Base-by-base conservation (phyloP, 2,113 vertebrate species). In the Protomyctophum bolini region DNA sequence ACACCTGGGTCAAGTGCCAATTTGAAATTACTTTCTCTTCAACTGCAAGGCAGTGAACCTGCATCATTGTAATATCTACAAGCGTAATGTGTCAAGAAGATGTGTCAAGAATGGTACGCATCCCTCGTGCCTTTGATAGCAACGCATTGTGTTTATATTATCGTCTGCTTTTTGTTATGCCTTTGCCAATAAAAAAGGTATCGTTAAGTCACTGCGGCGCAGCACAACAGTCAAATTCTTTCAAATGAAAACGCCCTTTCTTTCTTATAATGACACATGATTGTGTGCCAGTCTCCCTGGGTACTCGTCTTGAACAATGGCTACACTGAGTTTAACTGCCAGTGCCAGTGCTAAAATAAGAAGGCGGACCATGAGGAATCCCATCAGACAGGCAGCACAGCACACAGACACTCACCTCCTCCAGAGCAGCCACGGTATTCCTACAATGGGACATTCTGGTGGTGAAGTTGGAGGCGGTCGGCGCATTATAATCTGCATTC, bases 401-500 rank as follows among this genome's bases (percentile, higher is more conserved):
- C 6, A 15, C 55, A 52, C 10, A 8, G 10, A 6, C 66, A 83
- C 94, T 94, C 89, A 99, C 97, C 96, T 99, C 97, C 88, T 99
- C 97, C 91, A 99, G 92, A 81, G 95, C 96, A 66, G 95, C 75
- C 92, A 99, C 97, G 0, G 96, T 98, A 83, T 97, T 98, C 91
- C 96, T 94, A 91, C 97, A 99, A 90, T 99, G 97, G 90, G 93
- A 94, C 94, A 98, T 97, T 90, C 96, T 94, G 81, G 95, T 99
- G 91, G 97, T 98, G 94, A 99, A 99, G 95, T 96, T 98, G 63
- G 97, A 98, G 78, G 97, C 96, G 61, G 97, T 98, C 76, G 97
- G 97, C 47, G 97, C 95, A 90, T 97, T 99, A 88, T 99, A 99
- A 93, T 99, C 97, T 93, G 98, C 97, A 91, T 97, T 97, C 55